A percentile compares a stretch with the other conserved stretches of the same genome.
phyloP scores from a whole-genome alignment of 1,140 invertebrate species.

The Euborellia annulipes region DNA sequence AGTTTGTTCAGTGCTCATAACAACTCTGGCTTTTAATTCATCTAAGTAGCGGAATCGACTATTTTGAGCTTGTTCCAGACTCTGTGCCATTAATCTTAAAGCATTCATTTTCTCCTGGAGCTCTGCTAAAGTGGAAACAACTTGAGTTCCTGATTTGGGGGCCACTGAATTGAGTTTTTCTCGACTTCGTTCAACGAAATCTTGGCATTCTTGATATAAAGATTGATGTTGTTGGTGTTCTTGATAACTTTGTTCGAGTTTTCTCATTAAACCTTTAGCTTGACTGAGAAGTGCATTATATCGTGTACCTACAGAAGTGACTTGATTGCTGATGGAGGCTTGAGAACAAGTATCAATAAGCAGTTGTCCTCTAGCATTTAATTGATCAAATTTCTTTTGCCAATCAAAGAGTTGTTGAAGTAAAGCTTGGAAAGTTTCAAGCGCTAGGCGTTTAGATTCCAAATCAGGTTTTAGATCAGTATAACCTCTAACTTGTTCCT shows the following conservation, averaged over 20 bases:
- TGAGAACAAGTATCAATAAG: conserved; percentile 83
- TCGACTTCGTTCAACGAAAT: conserved; percentile 74
- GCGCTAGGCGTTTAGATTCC: no score
- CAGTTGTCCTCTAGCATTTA: conserved; percentile 73
- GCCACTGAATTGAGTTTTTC: conserved; percentile 45
- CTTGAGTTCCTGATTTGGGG: conserved; percentile 37
- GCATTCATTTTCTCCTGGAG: conserved; percentile 69
- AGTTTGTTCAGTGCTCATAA: conserved; percentile 76
- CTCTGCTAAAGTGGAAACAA: conserved; percentile 61
- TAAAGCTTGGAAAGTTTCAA: no score
- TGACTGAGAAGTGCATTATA: conserved; percentile 82
- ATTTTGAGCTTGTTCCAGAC: conserved; percentile 79
- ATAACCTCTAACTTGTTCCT: no score
- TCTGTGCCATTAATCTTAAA: conserved; percentile 67
- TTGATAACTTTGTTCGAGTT: conserved; percentile 73
- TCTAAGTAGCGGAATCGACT: conserved; percentile 57
- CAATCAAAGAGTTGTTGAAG: conserved; percentile 77
- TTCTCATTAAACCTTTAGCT: conserved; percentile 84
- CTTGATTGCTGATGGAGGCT: conserved; percentile 80
- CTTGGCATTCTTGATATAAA: conserved; percentile 76
- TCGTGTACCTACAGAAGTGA: conserved; percentile 85
- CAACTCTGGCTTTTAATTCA: conserved; percentile 83
- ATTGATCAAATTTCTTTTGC: conserved; percentile 77
- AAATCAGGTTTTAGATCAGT: no score
- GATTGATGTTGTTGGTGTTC: conserved; percentile 81